Conservation (phyloP, 2,888 invertebrate genomes). For the Synergus umbraculus region DNA sequence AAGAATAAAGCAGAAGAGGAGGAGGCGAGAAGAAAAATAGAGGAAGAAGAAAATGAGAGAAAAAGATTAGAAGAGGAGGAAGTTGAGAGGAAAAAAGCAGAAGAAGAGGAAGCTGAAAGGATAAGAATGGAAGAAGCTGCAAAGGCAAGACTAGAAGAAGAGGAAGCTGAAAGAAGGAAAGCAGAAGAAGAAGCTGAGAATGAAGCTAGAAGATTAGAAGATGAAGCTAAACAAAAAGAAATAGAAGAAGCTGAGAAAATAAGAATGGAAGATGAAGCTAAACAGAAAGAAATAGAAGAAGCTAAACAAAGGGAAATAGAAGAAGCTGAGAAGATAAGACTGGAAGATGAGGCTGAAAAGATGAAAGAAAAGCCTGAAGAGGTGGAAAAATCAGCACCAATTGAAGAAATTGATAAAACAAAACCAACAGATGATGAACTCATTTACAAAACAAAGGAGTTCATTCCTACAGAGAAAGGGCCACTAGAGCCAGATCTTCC, state of each 20-base stretch:
- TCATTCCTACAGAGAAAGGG: neutral
- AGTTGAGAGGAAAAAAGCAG: slow-evolving; percentile 42
- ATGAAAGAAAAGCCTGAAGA: slow-evolving; percentile 32
- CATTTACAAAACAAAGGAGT: slow-evolving; percentile 23
- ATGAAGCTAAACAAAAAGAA: slow-evolving; percentile 46
- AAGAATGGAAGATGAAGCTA: slow-evolving; percentile 44
- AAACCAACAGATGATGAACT: slow-evolving; percentile 26
- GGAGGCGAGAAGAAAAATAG: slow-evolving; percentile 50
- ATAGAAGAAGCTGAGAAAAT: slow-evolving; percentile 49
- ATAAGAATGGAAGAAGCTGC: slow-evolving; percentile 44
- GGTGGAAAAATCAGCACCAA: neutral
- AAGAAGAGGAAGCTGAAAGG: slow-evolving; percentile 44
- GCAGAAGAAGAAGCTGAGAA: slow-evolving; percentile 38
- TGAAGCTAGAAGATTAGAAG: neutral
- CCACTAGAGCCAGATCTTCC: slow-evolving; percentile 59
- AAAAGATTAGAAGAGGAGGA: slow-evolving; percentile 49
- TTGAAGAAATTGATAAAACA: slow-evolving; percentile 37
- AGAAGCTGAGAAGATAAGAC: slow-evolving; percentile 27
- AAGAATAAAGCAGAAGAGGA: slow-evolving; percentile 53
- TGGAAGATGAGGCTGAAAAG: slow-evolving; percentile 19
- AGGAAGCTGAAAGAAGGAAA: slow-evolving; percentile 50
- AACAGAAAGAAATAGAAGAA: slow-evolving; percentile 27
- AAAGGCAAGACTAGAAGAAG: slow-evolving; percentile 46
- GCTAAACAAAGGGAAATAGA: slow-evolving; percentile 23
- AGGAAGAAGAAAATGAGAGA: slow-evolving; percentile 24